A percentile compares a stretch with the other conserved stretches of the same genome.
These are phyloP conservation scores for Hippolais icterina DNA, from an alignment of 2,113 vertebrate genomes.

Conservation along the genomic window DNA sequence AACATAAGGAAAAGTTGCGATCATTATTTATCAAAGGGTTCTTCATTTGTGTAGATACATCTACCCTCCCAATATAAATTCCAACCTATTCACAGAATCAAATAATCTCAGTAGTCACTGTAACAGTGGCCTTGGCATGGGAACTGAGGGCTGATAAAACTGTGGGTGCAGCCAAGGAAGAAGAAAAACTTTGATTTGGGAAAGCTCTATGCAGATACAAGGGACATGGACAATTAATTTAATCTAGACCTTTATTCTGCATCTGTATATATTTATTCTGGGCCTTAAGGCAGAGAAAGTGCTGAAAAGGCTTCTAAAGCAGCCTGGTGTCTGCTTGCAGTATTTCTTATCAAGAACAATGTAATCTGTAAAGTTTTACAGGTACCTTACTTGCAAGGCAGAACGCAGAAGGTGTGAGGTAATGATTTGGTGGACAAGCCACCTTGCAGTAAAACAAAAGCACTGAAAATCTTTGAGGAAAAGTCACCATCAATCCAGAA, in stretches of 20 bases:
- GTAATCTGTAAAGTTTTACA: background rate
- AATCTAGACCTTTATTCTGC: background rate
- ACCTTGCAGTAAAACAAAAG: background rate
- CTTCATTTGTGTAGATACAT: background rate
- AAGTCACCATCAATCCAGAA: background rate
- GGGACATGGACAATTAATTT: background rate
- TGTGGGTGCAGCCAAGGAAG: background rate
- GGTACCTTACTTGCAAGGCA: background rate
- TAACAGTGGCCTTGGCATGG: background rate
- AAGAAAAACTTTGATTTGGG: background rate
- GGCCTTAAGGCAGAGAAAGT: background rate
- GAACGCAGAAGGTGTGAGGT: background rate
- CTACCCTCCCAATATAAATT: background rate
- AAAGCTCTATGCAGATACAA: background rate
- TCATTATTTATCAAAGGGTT: background rate
- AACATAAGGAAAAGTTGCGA: background rate
- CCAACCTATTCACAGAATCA: background rate
- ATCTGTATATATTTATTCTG: background rate
- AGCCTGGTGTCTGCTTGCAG: background rate
- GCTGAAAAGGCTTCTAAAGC: background rate
- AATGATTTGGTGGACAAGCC: fast-evolving
- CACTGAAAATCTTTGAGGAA: background rate
- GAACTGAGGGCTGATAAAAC: background rate
- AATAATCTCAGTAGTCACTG: background rate
- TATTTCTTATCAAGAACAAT: background rate